Conservation (phyloP, 92 coral and sea anemone genomes). For the Virgularia gustaviana region DNA sequence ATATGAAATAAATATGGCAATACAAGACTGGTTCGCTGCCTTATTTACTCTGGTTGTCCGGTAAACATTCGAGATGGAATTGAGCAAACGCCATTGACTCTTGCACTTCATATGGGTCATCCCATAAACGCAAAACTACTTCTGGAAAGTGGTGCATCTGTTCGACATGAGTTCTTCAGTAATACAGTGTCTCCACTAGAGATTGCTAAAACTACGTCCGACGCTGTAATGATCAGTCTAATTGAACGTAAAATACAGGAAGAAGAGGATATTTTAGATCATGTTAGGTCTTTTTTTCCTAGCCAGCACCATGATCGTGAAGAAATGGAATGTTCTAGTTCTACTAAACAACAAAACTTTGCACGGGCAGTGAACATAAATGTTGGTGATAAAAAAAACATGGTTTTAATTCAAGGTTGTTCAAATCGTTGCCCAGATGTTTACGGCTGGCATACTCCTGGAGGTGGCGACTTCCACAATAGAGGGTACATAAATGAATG, state of each 20-base stretch:
- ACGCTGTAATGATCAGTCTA: neutral
- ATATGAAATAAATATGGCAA: constrained; percentile 7
- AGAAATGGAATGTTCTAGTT: too few species aligned
- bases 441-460: constrained; percentile 32
- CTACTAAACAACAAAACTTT: too few species aligned
- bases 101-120: too few species aligned
- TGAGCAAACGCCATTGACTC: constrained; percentile 24
- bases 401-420: constrained; percentile 19
- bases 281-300: neutral
- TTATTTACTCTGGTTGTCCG: constrained; percentile 13
- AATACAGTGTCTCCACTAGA: constrained; percentile 14
- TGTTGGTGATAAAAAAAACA: constrained; percentile 34
- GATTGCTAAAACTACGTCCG: neutral
- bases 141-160: constrained; percentile 23
- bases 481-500: constrained; percentile 13
- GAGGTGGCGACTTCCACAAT: too few species aligned
- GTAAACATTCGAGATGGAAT: constrained; percentile 26
- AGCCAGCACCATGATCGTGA: neutral
- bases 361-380: too few species aligned
- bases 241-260: constrained; percentile 3
- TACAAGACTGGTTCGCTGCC: constrained; percentile 11
- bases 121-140: neutral
- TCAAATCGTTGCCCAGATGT: constrained; percentile 14
- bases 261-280: constrained; percentile 6
- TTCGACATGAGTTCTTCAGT: neutral